Base-by-base conservation (phyloP, 37 sponge, comb jelly and placozoan genomes). In the Cliona cf. orientalis region DNA sequence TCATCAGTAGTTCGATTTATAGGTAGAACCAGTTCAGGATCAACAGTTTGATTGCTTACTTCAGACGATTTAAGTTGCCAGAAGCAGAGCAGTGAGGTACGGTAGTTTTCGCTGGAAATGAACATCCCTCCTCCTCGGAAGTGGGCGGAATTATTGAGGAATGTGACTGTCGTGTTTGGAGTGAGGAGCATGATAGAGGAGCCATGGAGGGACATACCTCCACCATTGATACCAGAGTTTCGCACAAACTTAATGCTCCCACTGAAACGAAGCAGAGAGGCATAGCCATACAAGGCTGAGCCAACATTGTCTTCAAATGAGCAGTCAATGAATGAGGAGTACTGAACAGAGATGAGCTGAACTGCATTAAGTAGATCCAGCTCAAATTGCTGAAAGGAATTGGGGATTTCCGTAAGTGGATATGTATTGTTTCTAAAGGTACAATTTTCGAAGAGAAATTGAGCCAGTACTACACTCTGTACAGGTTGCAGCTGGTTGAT, bases 121-220 rank as follows among this genome's bases (percentile, higher is more conserved):
- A 28, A 69, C 22, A 69, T 42, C 2, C 44, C 71, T 22, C 71
- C 71, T 11, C 71, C 71, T 41, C 43, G 17, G 33, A 31, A 65
- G 1, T 34, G 2, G 3, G 71, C 71, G 1, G 19, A 1, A 28
- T 69, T 69, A 44, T 69, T 38, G 3, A 44, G 19, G 45, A 69
- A 69, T 11, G 21, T 42, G 11, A 69, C 42, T 3, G 21, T 34
- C 2, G 71, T 42, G 45, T 69, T 69, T 2, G 71, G 42, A 39
- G 21, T 39, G 44, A 69, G 42, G 22, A 39, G 21, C 44, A 69
- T 42, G 5, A 69, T 6, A 3, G 71, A 69, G n/a, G 23, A 29
- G 17, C 42, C 71, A 3, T 2, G 43, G 2, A 69, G 12, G 4
- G 71, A 23, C 45, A 69, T 2, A 11, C 71, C 71, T 41, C 44